Conservation (phyloP, 1,140 invertebrate genomes). For the Aphaenogaster rudis region DNA sequence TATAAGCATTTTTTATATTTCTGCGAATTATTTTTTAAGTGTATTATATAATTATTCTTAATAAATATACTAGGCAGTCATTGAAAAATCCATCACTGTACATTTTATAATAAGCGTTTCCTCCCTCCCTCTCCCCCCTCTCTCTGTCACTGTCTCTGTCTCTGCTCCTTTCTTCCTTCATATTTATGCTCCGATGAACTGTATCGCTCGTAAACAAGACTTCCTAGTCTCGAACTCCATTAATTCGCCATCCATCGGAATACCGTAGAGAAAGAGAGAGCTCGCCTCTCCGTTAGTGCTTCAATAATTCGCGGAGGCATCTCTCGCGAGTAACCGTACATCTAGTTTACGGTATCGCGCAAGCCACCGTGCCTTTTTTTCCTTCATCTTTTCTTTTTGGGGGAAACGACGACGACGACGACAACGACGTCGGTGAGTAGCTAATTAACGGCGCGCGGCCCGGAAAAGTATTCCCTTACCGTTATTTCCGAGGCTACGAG, state of each 20-base stretch:
- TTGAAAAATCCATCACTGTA: conserved; percentile 37
- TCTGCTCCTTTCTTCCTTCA: conserved; percentile 62
- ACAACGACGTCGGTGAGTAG: conserved; percentile 23
- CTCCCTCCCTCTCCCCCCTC: conserved; percentile 34
- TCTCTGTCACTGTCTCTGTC: conserved; percentile 23
- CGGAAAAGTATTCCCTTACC: conserved; percentile 33
- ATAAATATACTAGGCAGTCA: not conserved
- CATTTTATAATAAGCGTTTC: conserved; percentile 70
- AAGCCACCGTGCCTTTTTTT: conserved; percentile 7
- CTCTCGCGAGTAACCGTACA: conserved; percentile 52
- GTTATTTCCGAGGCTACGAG: conserved; percentile 30
- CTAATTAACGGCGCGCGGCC: conserved; percentile 51
- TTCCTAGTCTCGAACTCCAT: conserved; percentile 75
- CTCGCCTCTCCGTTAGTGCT: conserved; percentile 72
- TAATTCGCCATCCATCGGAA: conserved; percentile 80
- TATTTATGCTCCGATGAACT: conserved; percentile 84
- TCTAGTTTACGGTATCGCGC: conserved; percentile 29
- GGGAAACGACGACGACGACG: not conserved
- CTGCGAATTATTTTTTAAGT: not conserved
- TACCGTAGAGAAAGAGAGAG: conserved; percentile 70
- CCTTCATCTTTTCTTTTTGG: not conserved
- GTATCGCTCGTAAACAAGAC: conserved; percentile 81
- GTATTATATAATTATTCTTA: not conserved
- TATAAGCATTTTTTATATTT: not conserved
- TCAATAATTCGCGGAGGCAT: conserved; percentile 75